Base-by-base conservation (phyloP, 1,140 invertebrate species). In the Ruditapes philippinarum region DNA sequence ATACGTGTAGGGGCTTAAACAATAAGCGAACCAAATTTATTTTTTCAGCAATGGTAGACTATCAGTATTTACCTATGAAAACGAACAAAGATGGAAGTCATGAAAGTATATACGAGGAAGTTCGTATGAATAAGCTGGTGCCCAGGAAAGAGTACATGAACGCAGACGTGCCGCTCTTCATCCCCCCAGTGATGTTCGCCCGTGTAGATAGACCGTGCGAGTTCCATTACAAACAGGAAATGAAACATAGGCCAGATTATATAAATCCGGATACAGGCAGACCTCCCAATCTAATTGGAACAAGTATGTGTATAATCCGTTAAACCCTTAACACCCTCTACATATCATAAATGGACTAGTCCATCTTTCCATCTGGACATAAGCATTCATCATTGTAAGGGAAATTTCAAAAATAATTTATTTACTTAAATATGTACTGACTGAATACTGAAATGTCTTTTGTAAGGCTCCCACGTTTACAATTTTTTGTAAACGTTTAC, bases 41-140 rank as follows among this genome's bases (percentile, higher is more conserved):
- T 88, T 57, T 88, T 91, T 92, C 93, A 98, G 98, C 97, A 93
- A 95, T 99, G 86, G 97, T 97, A 95, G 98, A 99, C 96, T 99
- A 98, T 95, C 98, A 99, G 96, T 99, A 97, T 95, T 95, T 99
- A 62, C 98, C 98, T 33, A 96, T 98, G 90, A 94, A 96, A 62
- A 94, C 95, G 81, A 94, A 94, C 82, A 92, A 95, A 90, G 91
- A 96, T 57, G 96, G 97, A 87, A 97, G 96, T 92, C 97, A 98
- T 91, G 96, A 97, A 33, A 96, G 97, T 60, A 96, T 98, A 60
- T 95, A 97, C 90, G 97, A 98, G 42, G 90, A 95, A 45, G 86
- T 92, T 81, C 89, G 78, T 73, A 92, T 92, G 49, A 92, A 85
- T 45, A 90, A 80, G 28, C 73, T 95, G 17, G 90, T 92, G 11